Percentiles rank a stretch among this genome's conserved stretches.
Evolutionary conservation across 2,113 vertebrate genomes (phyloP).

Genomic region (Perccottus glenii): DNA sequence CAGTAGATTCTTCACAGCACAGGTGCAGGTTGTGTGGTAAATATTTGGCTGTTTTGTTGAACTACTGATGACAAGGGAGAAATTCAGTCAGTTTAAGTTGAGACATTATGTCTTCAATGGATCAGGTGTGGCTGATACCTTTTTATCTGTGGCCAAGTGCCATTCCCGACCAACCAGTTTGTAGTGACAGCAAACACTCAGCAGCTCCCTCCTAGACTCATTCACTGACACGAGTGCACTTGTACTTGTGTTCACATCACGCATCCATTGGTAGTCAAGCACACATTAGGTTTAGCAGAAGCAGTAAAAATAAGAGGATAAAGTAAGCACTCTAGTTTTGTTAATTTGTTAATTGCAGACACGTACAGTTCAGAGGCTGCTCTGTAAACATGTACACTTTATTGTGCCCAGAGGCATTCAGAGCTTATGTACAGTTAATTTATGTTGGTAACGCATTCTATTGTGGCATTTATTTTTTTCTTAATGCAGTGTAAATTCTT

Average conservation of each 20-base stretch:
- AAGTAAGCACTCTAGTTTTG: conserved; percentile 47
- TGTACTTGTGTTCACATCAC: background rate
- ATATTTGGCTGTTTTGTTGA: conserved; percentile 9
- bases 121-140: conserved; percentile 18
- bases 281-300: conserved; percentile 20
- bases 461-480: too few species aligned
- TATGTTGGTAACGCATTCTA: too few species aligned
- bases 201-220: conserved; percentile 24
- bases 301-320: conserved; percentile 31
- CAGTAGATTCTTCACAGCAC: conserved; percentile 15
- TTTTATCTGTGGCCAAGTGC: background rate
- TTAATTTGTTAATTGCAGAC: conserved; percentile 31
- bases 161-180: conserved; percentile 56
- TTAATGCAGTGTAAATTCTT: too few species aligned
- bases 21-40: conserved; percentile 21
- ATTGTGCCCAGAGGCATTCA: too few species aligned
- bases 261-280: conserved; percentile 14
- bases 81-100: conserved; percentile 19
- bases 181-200: conserved; percentile 34
- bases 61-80: conserved; percentile 19
- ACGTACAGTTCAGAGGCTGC: conserved; percentile 7
- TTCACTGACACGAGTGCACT: conserved; percentile 2
- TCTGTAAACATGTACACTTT: background rate
- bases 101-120: background rate
- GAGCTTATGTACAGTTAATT: too few species aligned